Base-by-base conservation (phyloP, 1,140 invertebrate genomes). In the Hyphantria cunea region DNA sequence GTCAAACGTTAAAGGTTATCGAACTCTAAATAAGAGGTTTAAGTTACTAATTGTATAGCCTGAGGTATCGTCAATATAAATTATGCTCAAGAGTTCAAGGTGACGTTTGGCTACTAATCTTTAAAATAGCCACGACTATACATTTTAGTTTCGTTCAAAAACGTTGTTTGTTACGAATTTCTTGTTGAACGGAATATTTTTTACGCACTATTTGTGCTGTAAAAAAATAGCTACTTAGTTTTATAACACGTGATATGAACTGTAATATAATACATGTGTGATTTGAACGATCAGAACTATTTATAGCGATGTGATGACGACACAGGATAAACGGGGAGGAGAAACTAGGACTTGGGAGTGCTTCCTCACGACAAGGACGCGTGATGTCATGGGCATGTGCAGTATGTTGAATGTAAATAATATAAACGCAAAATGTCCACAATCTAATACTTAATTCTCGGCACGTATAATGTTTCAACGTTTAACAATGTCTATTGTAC, bases 361-460 rank as follows among this genome's bases (percentile, higher is more conserved):
- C 78, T 80, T 86, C 86, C 80, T 85, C 79, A 77, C 72, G 70
- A 70, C 85, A 90, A 90, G 87, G 87, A 81, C 87, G 78, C 71
- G 72, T 90, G 87, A 88, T 81, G 83, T 88, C 87, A 90, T 68
- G 66, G 66, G 66, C 78, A 76, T 81, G 75, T 78, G 76, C 66
- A 67, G 50, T 51, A 51, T 73, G 50, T 58, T 66, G 80, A 83
- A 82, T 82, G 84, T 79, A 80, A 84, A 84, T 80, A 76, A 65
- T 65, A 60, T 58, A 70, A 5, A 68, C 65, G 76, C 71, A 78
- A 83, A 80, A 82, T 78, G 75, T 72, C 55, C 66, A 50, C 66
- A 17, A 39, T 54, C 54, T 72, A 44, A 39, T 48, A 56, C 56
- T 74, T 74, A 68, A 84, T 87, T 82, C 84, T 62, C 12, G 55